Evolutionary conservation across 2,797 vertebrate species (phyloP).

Genomic region (Botia almorhae): DNA sequence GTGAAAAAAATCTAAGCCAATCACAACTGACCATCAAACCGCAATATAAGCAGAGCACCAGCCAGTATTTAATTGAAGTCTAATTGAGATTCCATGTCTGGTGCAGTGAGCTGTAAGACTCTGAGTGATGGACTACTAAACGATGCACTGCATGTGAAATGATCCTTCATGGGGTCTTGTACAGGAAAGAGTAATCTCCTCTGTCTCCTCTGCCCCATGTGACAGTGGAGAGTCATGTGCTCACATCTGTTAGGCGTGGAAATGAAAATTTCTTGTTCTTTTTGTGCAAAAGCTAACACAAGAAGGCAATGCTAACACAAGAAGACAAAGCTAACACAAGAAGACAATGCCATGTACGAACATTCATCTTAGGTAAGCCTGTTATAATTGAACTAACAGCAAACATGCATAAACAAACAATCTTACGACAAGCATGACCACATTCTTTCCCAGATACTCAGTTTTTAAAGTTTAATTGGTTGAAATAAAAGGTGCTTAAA

Average conservation of each 20-base stretch:
- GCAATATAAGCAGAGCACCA: neutral
- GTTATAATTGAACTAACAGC: too few relatives aligned
- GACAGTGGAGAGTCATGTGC: constrained; percentile 46
- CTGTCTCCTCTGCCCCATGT: constrained; percentile 56
- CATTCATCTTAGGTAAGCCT: too few relatives aligned
- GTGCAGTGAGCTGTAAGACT: constrained; percentile 43
- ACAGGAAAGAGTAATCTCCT: constrained; percentile 59
- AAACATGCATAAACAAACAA: neutral
- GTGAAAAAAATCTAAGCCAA: constrained; percentile 10
- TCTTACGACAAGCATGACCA: constrained; percentile 1
- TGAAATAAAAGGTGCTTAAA: constrained; percentile 34
- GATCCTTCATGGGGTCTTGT: constrained; percentile 50
- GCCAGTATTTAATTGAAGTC: constrained; percentile 43
- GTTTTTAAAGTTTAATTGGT: constrained; percentile 25
- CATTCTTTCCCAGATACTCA: neutral
- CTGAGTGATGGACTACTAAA: constrained; percentile 47
- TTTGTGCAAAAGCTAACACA: constrained; percentile 39
- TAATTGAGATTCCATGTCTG: constrained; percentile 50
- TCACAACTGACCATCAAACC: neutral
- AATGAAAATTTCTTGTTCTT: constrained; percentile 41
- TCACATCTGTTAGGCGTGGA: constrained; percentile 20
- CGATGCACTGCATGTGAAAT: constrained; percentile 45
- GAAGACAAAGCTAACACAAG: too few relatives aligned
- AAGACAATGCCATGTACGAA: too few relatives aligned
- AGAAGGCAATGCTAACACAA: neutral